Percentiles rank a stretch among this genome's conserved stretches.
Conservation (phyloP, 2,113 vertebrate species). For the Pardalotus punctatus region DNA sequence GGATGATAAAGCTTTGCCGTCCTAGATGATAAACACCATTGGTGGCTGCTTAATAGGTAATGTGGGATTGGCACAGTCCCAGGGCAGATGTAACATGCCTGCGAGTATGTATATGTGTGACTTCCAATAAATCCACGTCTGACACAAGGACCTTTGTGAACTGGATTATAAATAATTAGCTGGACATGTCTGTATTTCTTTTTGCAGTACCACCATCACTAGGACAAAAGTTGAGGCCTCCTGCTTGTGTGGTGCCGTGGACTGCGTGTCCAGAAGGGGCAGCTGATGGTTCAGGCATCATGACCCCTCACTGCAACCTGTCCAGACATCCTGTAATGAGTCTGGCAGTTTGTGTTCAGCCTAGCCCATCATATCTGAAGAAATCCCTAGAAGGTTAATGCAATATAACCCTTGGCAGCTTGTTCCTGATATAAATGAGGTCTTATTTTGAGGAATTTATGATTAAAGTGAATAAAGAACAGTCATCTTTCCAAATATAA, state of each 20-base stretch:
- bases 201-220: background rate
- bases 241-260: background rate
- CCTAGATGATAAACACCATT: conserved; percentile 29
- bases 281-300: background rate
- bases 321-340: conserved; percentile 28
- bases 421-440: conserved; percentile 6
- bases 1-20: conserved; percentile 23
- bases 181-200: conserved; percentile 45
- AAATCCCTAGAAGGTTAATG: conserved; percentile 45
- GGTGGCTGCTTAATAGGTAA: conserved; percentile 2
- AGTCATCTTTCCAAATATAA: conserved; percentile 26
- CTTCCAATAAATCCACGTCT: conserved; percentile 32
- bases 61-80: conserved; percentile 42
- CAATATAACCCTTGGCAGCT: conserved; percentile 35
- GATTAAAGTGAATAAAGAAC: conserved; percentile 37
- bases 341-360: background rate
- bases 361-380: background rate
- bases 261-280: background rate
- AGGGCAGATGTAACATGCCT: conserved; percentile 33
- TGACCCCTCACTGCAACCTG: background rate
- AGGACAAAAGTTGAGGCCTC: background rate
- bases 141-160: conserved; percentile 10
- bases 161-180: conserved; percentile 27
- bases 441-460: conserved; percentile 50
- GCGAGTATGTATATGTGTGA: background rate